Base-by-base conservation (phyloP, 2,113 vertebrate genomes). In the Syngnathus typhle region DNA sequence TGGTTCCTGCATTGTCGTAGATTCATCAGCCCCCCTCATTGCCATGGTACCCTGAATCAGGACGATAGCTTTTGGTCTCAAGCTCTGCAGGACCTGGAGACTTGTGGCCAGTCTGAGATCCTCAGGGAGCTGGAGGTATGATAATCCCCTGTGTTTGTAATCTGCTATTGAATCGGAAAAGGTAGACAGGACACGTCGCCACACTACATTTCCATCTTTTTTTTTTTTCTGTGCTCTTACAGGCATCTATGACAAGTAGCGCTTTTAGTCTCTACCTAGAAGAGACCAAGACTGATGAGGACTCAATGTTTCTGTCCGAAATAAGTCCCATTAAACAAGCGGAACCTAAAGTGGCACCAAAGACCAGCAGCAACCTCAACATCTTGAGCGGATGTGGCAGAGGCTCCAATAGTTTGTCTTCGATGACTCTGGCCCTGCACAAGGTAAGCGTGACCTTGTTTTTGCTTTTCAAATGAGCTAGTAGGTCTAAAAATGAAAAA, bases 11-110 rank as follows among this genome's bases (percentile, higher is more conserved):
- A 76, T 95, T 97, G 91, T 94, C 95, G 92, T 94, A 97, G 95
- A 91, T 94, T 91, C 87, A 84, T 94, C 81, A 94, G 89, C 89
- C 92, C 92, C 76, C 88, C 91, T 89, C 89, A 92, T 91, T 91
- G 92, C 88, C 84, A 83, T 69, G 85, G 82, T 67, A 92, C 81
- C 82, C 90, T 90, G 37, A 90, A 94, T 78, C 92, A 90, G 1
- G 93, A 95, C 70, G 94, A 96, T 89, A 94, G 91, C 88, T 95
- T 98, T 89, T 98, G 96, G 97, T 93, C 91, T 74, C 96, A 97
- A 88, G 95, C 95, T 81, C 89, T 98, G 74, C 96, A 96, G 88
- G 96, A 99, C 90, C 93, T 98, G 80, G 93, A 98, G 93, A 97
- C 96, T 55, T 98, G 97, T 15, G 96, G 97, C 74, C 97, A 99